Percentiles rank a stretch among this genome's conserved stretches.
Conservation (phyloP, 92 coral and sea anemone species). For the Epizoanthus illoricatus region DNA sequence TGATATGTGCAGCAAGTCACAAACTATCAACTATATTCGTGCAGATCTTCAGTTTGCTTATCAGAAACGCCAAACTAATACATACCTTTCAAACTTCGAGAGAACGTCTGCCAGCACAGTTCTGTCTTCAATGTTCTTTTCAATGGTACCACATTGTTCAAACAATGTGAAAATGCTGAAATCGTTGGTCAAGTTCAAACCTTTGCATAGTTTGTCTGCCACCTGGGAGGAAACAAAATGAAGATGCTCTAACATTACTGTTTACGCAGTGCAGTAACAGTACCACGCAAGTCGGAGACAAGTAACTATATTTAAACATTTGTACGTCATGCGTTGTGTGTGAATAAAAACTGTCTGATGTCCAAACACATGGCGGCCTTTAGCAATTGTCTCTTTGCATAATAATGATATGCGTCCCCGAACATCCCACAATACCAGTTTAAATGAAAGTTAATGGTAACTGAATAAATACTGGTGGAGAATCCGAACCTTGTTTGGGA, state of each 20-base stretch:
- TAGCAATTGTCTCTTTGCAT: too few relatives aligned
- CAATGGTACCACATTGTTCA: conserved; percentile 91
- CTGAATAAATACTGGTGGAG: too few relatives aligned
- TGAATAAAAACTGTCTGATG: too few relatives aligned
- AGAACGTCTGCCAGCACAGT: conserved; percentile 95
- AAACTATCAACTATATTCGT: background rate
- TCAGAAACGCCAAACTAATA: background rate
- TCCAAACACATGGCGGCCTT: too few relatives aligned
- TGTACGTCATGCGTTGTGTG: background rate
- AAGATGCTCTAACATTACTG: background rate
- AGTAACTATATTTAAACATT: background rate
- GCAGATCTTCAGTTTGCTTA: background rate
- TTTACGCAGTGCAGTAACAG: background rate
- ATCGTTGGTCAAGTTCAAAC: conserved; percentile 78
- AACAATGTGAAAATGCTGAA: conserved; percentile 90
- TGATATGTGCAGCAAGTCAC: too few relatives aligned
- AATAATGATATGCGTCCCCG: too few relatives aligned
- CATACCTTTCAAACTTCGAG: conserved; percentile 96
- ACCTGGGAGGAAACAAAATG: conserved; percentile 54
- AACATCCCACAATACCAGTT: too few relatives aligned
- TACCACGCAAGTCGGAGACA: background rate
- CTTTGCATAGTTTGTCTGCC: conserved; percentile 89
- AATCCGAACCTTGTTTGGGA: too few relatives aligned
- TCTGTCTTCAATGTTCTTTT: conserved; percentile 94
- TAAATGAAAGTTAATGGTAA: too few relatives aligned